These are phyloP conservation scores for Drosophila falleni DNA, from an alignment of 2,888 invertebrate genomes.

Conservation along the genomic window DNA sequence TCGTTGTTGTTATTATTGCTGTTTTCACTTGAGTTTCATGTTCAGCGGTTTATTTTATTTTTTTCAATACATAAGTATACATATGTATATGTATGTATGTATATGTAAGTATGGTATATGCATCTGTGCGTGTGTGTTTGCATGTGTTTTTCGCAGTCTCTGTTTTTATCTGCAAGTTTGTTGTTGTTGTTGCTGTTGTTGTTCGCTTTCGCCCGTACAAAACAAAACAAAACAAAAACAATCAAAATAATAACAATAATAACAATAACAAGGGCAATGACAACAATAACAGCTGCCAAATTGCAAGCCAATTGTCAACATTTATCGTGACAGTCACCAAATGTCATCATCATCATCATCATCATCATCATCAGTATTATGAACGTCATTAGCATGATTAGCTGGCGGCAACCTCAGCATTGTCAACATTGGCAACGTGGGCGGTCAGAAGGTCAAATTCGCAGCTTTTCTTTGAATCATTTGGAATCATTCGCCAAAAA, in stretches of 20 bases:
- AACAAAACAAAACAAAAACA: not conserved
- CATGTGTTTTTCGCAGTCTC: conserved; percentile 40
- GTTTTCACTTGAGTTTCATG: conserved; percentile 64
- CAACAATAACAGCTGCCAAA: conserved; percentile 62
- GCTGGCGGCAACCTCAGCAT: conserved; percentile 26
- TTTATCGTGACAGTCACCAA: conserved; percentile 53
- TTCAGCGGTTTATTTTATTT: conserved; percentile 47
- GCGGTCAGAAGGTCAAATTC: conserved; percentile 63
- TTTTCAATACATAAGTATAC: conserved; percentile 1
- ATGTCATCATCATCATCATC: conserved; percentile 28
- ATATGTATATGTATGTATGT: not conserved
- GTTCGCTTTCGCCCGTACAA: conserved; percentile 52
- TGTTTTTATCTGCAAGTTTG: conserved; percentile 71
- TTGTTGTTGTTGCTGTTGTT: conserved; percentile 32
- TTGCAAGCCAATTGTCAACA: conserved; percentile 64
- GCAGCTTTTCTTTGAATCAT: conserved; percentile 39
- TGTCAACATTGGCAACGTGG: conserved; percentile 47
- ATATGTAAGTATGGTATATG: too few species aligned
- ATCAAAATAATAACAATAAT: conserved; percentile 27
- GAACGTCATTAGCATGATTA: conserved; percentile 43
- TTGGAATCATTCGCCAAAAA: conserved; percentile 17
- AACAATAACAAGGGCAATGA: conserved; percentile 54
- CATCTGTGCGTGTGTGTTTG: conserved; percentile 8
- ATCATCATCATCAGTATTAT: conserved; percentile 14
- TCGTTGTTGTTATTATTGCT: conserved; percentile 48